A percentile compares a stretch with the other conserved stretches of the same genome.
These are phyloP conservation scores for Pyrrhosoma nymphula DNA, from an alignment of 2,888 invertebrate genomes.

Conservation along the genomic window DNA sequence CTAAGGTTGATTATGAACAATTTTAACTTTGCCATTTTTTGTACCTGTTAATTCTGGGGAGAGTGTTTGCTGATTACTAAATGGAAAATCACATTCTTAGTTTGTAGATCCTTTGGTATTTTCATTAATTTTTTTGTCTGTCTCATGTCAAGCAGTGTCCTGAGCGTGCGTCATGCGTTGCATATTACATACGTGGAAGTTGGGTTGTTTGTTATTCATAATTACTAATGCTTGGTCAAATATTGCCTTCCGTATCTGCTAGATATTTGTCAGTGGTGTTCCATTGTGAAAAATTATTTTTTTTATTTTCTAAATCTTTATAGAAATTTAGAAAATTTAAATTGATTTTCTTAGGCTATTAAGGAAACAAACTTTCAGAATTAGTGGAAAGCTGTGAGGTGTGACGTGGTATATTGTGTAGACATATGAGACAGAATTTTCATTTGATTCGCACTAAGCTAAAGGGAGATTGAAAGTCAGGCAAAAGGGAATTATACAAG, in stretches of 20 bases:
- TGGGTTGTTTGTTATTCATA: not conserved
- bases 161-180: not conserved
- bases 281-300: too few species aligned
- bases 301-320: too few species aligned
- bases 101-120: not conserved
- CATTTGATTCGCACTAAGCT: too few species aligned
- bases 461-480: too few species aligned
- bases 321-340: too few species aligned
- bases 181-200: not conserved
- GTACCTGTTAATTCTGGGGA: not conserved
- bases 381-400: too few species aligned
- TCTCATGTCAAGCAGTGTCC: not conserved
- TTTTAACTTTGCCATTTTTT: not conserved
- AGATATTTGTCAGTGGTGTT: not conserved
- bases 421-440: too few species aligned
- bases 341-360: too few species aligned
- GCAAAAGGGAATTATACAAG: too few species aligned
- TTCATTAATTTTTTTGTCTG: not conserved
- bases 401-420: too few species aligned
- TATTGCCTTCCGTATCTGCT: not conserved
- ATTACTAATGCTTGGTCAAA: not conserved
- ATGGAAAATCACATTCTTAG: not conserved
- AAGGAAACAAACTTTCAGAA: too few species aligned
- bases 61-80: not conserved
- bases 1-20: conserved; percentile 26